phyloP scores from a whole-genome alignment of 2,888 invertebrate species.

The Cosmorhoe ocellata region DNA sequence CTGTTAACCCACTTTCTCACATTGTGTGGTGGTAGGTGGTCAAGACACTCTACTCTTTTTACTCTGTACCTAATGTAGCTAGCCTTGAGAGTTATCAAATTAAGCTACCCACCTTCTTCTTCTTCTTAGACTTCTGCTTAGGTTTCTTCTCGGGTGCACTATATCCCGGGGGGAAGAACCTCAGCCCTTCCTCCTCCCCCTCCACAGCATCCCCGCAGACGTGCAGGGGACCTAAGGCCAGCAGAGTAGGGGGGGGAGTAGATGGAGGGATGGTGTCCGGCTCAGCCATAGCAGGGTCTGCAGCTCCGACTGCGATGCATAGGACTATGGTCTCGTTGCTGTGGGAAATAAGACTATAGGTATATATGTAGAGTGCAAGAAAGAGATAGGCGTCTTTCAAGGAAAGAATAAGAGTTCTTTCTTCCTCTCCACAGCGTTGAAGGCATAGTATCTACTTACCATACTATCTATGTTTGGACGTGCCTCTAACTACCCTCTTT shows the following conservation, averaged over 20 bases:
- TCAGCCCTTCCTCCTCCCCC: slow-evolving; percentile 84
- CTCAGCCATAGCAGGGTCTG: slow-evolving; percentile 84
- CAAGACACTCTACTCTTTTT: no score
- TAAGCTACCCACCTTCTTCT: slow-evolving; percentile 73
- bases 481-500: no score
- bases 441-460: no score
- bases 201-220: slow-evolving; percentile 85
- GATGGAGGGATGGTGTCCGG: slow-evolving; percentile 83
- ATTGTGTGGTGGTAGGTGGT: no score
- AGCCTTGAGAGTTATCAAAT: no score
- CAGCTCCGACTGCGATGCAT: slow-evolving; percentile 85
- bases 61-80: no score
- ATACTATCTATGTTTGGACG: no score
- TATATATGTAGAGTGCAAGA: no score
- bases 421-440: no score
- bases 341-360: slow-evolving; percentile 28
- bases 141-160: slow-evolving; percentile 76
- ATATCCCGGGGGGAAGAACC: slow-evolving; percentile 87
- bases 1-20: no score
- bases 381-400: no score
- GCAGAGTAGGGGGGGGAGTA: slow-evolving; percentile 85
- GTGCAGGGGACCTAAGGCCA: slow-evolving; percentile 85
- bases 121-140: slow-evolving; percentile 75
- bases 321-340: slow-evolving; percentile 87
- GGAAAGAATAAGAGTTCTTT: no score